Conservation (phyloP, 1,140 invertebrate species). For the Chelonus insularis region DNA sequence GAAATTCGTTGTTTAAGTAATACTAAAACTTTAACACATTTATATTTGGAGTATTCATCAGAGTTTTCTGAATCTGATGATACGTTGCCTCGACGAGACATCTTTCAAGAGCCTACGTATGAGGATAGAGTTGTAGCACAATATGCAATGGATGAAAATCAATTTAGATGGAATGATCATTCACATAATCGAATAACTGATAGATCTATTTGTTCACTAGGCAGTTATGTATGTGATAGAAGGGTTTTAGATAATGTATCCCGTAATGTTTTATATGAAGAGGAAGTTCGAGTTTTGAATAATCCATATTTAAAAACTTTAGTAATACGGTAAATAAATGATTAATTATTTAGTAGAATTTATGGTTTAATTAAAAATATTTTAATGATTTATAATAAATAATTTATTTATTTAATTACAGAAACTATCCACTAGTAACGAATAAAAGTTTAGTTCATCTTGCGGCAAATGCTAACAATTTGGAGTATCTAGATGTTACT, state of each 20-base stretch:
- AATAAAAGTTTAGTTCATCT: constrained; percentile 67
- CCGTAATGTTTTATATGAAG: constrained; percentile 40
- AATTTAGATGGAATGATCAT: constrained; percentile 28
- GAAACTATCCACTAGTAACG: constrained; percentile 67
- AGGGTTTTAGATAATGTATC: constrained; percentile 31
- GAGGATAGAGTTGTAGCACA: constrained; percentile 39
- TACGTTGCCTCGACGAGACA: constrained; percentile 28
- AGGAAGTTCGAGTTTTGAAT: constrained; percentile 40
- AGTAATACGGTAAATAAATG: constrained; percentile 44
- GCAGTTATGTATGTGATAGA: constrained; percentile 38
- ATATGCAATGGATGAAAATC: constrained; percentile 32
- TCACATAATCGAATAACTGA: constrained; percentile 46
- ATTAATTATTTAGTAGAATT: constrained; percentile 6
- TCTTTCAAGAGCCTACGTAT: constrained; percentile 32
- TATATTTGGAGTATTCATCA: constrained; percentile 64
- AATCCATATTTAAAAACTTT: constrained; percentile 53
- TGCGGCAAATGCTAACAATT: constrained; percentile 62
- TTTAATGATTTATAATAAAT: background rate
- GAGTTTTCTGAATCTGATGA: constrained; percentile 33
- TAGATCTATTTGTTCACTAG: constrained; percentile 49
- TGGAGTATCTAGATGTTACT: constrained; percentile 66
- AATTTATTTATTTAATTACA: constrained; percentile 48
- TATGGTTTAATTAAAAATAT: background rate
- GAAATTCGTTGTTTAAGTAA: constrained; percentile 70
- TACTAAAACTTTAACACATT: constrained; percentile 63